phyloP scores from a whole-genome alignment of 2,797 vertebrate genomes.

The Tangara arthus region DNA sequence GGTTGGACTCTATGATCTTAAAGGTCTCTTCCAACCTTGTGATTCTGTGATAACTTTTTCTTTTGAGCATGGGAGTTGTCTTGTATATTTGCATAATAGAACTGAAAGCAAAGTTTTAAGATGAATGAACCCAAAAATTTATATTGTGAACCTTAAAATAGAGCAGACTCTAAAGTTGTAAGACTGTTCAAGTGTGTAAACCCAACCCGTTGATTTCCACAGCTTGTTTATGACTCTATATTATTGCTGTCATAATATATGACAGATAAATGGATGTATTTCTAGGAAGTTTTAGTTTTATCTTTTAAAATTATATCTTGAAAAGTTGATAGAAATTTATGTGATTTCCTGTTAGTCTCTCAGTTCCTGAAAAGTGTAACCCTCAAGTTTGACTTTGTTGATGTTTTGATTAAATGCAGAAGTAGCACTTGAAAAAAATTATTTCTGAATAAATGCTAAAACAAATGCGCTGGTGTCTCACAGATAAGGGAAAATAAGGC shows the following conservation, averaged over 20 bases:
- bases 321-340: background rate
- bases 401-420: background rate
- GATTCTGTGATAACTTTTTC: background rate
- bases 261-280: background rate
- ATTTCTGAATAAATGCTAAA: background rate
- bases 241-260: background rate
- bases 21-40: background rate
- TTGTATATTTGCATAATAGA: background rate
- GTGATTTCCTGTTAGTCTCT: rapidly evolving
- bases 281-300: background rate
- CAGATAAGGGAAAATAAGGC: background rate
- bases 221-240: background rate
- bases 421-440: background rate
- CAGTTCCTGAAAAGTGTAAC: background rate
- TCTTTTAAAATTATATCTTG: background rate
- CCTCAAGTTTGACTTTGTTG: background rate
- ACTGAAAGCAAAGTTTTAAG: background rate
- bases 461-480: background rate
- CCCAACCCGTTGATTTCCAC: background rate
- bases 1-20: background rate
- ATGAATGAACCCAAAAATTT: background rate
- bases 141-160: background rate
- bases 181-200: background rate
- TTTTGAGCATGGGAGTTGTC: background rate
- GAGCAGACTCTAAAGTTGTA: background rate